Evolutionary conservation across 1,140 invertebrate species (phyloP).

Genomic region (Drosophila rhopaloa): DNA sequence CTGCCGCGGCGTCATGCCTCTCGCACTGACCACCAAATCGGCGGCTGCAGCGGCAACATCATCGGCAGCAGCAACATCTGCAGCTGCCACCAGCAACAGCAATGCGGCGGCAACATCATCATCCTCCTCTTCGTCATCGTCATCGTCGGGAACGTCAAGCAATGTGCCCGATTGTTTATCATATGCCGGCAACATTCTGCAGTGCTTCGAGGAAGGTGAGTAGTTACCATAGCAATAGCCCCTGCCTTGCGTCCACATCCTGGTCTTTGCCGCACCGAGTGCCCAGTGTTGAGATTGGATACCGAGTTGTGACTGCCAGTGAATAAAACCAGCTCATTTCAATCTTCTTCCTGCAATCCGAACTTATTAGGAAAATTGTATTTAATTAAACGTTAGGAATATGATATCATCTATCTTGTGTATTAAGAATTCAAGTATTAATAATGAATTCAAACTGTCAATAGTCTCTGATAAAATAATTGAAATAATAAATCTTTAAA

Average conservation of each 20-base stretch:
- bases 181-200: conserved; percentile 92
- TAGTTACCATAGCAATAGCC: conserved; percentile 16
- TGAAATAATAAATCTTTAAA: too few species aligned
- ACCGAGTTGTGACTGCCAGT: conserved; percentile 25
- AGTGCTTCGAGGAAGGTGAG: conserved; percentile 93
- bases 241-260: conserved; percentile 15
- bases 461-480: too few species aligned
- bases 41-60: conserved; percentile 37
- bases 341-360: background rate
- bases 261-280: conserved; percentile 3
- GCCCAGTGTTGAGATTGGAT: conserved; percentile 6
- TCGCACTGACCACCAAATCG: conserved; percentile 66
- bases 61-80: conserved; percentile 39
- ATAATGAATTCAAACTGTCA: too few species aligned
- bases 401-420: too few species aligned
- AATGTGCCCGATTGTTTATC: conserved; percentile 87
- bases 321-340: conserved; percentile 22
- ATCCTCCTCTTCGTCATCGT: conserved; percentile 24
- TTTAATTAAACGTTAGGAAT: background rate
- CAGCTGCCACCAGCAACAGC: conserved; percentile 33
- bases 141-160: conserved; percentile 30
- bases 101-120: conserved; percentile 33
- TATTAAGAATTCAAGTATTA: too few species aligned
- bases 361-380: conserved; percentile 6
- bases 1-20: conserved; percentile 89